These are phyloP conservation scores for Bungarus multicinctus DNA, from an alignment of 2,113 vertebrate genomes.

Conservation along the genomic window DNA sequence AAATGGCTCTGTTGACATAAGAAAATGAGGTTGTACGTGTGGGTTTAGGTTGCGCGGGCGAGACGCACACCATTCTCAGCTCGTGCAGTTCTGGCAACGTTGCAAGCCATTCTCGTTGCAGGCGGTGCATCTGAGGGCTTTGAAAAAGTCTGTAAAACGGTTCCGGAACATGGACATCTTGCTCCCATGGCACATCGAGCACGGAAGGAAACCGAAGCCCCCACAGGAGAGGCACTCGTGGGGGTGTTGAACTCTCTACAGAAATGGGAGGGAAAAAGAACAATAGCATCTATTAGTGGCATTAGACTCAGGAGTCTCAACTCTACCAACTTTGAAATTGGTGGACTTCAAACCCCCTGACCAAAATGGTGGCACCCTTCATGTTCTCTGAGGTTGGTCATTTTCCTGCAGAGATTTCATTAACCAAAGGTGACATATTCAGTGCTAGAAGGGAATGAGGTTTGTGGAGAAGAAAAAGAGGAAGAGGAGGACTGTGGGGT, in stretches of 20 bases:
- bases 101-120: conserved; percentile 98
- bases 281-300: neutral
- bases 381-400: neutral
- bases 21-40: conserved; percentile 36
- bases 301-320: neutral
- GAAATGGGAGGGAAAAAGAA: conserved; percentile 16
- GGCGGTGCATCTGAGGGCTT: conserved; percentile 94
- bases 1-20: conserved; percentile 53
- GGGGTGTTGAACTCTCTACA: conserved; percentile 91
- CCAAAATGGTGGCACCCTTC: neutral
- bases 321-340: neutral
- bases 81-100: conserved; percentile 83
- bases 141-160: conserved; percentile 98
- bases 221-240: conserved; percentile 88
- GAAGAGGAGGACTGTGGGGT: neutral
- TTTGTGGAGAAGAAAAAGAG: neutral
- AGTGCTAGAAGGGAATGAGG: neutral
- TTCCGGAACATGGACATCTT: conserved; percentile 98
- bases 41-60: neutral
- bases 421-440: neutral
- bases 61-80: conserved; percentile 21
- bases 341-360: neutral
- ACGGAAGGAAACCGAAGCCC: conserved; percentile 93
- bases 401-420: neutral
- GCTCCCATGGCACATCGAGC: conserved; percentile 96